Conservation (phyloP, 1,140 invertebrate genomes). For the Rhopalosiphum maidis region DNA sequence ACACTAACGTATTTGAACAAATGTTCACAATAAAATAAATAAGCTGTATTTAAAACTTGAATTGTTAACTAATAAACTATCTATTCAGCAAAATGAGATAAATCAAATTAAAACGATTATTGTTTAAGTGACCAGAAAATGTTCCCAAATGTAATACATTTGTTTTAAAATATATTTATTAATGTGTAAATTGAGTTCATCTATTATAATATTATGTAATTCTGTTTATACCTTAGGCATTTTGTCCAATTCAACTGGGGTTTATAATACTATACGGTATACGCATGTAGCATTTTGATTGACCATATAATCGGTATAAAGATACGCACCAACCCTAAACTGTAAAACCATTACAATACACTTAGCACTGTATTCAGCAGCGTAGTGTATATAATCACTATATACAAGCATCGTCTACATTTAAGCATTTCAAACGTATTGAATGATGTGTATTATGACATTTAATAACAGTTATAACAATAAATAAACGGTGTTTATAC, state of each 20-base stretch:
- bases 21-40: too few relatives aligned
- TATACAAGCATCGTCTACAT: neutral
- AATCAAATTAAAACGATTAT: neutral
- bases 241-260: neutral
- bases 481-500: neutral
- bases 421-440: neutral
- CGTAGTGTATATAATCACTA: neutral
- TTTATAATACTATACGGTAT: neutral
- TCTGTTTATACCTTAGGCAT: neutral
- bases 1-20: too few relatives aligned
- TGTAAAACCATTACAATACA: neutral
- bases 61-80: too few relatives aligned
- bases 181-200: neutral
- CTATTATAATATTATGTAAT: neutral
- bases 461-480: slow-evolving; percentile 18
- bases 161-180: neutral
- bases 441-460: neutral
- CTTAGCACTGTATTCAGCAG: neutral
- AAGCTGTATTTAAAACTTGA: neutral
- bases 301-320: neutral
- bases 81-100: too few relatives aligned
- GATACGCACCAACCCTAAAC: neutral
- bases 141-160: neutral
- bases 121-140: neutral
- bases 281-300: neutral